Evolutionary conservation across 2,888 invertebrate species (phyloP).

Genomic region (Hypomecis punctinalis): DNA sequence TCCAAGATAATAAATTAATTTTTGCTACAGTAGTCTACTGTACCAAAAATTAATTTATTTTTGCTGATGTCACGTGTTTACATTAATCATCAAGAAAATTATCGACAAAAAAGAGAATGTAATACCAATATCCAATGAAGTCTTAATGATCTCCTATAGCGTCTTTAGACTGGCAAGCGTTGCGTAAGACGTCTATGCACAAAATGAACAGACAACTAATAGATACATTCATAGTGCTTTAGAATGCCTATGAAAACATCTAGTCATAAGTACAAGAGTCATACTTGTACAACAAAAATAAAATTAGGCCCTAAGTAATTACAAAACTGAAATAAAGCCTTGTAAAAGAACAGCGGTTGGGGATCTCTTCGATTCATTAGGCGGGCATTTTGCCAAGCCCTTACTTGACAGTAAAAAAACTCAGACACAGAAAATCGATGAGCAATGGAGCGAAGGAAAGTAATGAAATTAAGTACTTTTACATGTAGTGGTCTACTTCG

Average conservation of each 20-base stretch:
- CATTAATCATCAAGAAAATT: background rate
- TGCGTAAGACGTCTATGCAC: too few relatives aligned
- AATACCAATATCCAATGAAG: too few relatives aligned
- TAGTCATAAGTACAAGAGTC: too few relatives aligned
- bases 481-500: slow-evolving; percentile 14
- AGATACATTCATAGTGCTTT: too few relatives aligned
- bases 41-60: too few relatives aligned
- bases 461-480: slow-evolving; percentile 30
- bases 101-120: background rate
- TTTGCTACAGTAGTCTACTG: too few relatives aligned
- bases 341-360: slow-evolving; percentile 20
- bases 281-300: too few relatives aligned
- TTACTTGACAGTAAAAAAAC: slow-evolving; percentile 31
- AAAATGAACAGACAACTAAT: too few relatives aligned
- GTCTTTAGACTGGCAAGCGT: too few relatives aligned
- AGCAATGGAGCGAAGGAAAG: slow-evolving; percentile 22
- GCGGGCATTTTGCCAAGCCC: slow-evolving; percentile 34
- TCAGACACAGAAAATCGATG: slow-evolving; percentile 31
- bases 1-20: too few relatives aligned
- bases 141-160: too few relatives aligned
- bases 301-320: background rate
- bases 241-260: too few relatives aligned
- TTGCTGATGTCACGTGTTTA: background rate
- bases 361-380: slow-evolving; percentile 31
- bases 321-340: slow-evolving; percentile 19